Percentiles rank a stretch among this genome's conserved stretches.
Evolutionary conservation across 1,140 invertebrate species (phyloP).

Genomic region (Drosophila varians): DNA sequence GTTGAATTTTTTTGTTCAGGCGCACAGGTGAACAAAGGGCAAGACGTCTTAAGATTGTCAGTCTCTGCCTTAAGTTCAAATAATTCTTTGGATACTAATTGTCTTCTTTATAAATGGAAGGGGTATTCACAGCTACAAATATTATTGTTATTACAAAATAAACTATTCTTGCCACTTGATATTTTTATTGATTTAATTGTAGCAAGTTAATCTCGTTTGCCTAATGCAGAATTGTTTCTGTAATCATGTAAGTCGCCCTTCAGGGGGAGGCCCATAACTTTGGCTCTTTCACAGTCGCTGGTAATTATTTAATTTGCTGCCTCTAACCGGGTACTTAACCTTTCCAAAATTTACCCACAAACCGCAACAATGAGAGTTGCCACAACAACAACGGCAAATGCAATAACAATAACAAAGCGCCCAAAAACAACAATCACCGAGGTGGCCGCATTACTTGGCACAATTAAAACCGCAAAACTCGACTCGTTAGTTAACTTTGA

Average conservation of each 20-base stretch:
- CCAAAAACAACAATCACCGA: constrained; percentile 34
- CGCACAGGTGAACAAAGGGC: constrained; percentile 2
- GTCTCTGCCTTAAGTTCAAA: not conserved
- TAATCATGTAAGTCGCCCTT: not conserved
- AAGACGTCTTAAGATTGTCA: not conserved
- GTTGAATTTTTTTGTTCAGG: constrained; percentile 2
- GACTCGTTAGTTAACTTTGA: constrained; percentile 45
- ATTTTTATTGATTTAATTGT: too few species aligned
- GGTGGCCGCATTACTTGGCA: constrained; percentile 73
- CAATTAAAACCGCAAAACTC: constrained; percentile 73
- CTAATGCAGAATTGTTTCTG: too few species aligned
- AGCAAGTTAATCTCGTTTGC: too few species aligned
- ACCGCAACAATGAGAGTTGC: constrained; percentile 70
- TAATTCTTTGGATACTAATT: not conserved
- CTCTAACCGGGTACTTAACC: constrained; percentile 68
- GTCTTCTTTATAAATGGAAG: not conserved
- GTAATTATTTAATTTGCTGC: constrained; percentile 72
- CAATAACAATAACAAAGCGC: constrained; percentile 1
- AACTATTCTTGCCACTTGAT: too few species aligned
- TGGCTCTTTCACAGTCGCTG: constrained; percentile 16
- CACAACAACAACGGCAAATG: constrained; percentile 38
- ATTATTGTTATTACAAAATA: too few species aligned
- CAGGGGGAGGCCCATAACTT: constrained; percentile 1
- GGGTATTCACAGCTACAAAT: too few species aligned
- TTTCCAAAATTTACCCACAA: constrained; percentile 57